A percentile compares a stretch with the other conserved stretches of the same genome.
Conservation (phyloP, 2,888 invertebrate species). For the Teleiodes luculella region DNA sequence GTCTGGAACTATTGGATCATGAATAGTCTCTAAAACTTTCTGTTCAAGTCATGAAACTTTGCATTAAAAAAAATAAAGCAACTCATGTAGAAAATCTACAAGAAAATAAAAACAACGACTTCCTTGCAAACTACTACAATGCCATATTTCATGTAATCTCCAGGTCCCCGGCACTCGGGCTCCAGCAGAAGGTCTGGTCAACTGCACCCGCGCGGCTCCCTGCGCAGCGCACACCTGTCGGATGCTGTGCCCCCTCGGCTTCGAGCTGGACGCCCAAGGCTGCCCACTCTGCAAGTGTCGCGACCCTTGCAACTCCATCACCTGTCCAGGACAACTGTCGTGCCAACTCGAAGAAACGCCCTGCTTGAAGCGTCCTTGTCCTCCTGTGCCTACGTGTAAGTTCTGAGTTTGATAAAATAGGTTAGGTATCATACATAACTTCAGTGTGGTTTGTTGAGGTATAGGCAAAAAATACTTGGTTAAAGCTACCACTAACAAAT, state of each 20-base stretch:
- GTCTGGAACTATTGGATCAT: too few relatives aligned
- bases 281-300: conserved; percentile 89
- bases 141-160: not conserved
- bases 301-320: conserved; percentile 87
- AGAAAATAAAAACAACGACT: too few relatives aligned
- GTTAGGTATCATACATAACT: too few relatives aligned
- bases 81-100: too few relatives aligned
- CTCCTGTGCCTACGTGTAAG: conserved; percentile 89
- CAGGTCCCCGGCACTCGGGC: conserved; percentile 85
- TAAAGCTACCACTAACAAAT: too few relatives aligned
- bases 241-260: conserved; percentile 92
- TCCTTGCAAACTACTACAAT: too few relatives aligned
- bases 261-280: conserved; percentile 83
- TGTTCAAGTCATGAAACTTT: too few relatives aligned
- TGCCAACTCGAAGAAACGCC: conserved; percentile 89
- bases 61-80: too few relatives aligned
- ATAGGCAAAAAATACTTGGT: too few relatives aligned
- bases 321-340: conserved; percentile 85
- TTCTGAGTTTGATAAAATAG: conserved; percentile 17
- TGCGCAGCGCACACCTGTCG: conserved; percentile 90
- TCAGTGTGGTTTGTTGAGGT: too few relatives aligned
- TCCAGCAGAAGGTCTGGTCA: conserved; percentile 80
- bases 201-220: conserved; percentile 83
- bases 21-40: too few relatives aligned
- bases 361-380: conserved; percentile 88